Conservation (phyloP, 2,113 vertebrate genomes). For the Sylvia atricapilla region DNA sequence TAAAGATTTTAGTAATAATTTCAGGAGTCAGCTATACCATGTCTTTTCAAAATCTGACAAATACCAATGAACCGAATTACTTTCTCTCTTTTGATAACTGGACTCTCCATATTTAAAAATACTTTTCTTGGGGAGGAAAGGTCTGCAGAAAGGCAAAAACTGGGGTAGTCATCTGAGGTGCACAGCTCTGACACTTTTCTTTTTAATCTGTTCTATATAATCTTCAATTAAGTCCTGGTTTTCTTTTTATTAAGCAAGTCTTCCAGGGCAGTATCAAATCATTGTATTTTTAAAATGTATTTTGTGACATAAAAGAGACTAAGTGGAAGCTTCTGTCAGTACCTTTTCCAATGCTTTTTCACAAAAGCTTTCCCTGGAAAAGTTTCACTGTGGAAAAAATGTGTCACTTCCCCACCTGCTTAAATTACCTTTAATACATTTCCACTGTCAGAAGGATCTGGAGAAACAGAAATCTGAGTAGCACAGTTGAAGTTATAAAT, state of each 20-base stretch:
- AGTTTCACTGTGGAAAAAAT: slow-evolving; percentile 25
- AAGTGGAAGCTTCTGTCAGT: not conserved
- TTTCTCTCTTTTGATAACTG: not conserved
- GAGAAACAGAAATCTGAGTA: not conserved
- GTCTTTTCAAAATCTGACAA: not conserved
- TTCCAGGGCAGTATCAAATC: not conserved
- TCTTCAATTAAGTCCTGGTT: not conserved
- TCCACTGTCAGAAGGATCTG: not conserved
- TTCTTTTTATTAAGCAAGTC: slow-evolving; percentile 25
- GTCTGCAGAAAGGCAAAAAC: not conserved
- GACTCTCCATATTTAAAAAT: not conserved
- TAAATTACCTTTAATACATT: not conserved
- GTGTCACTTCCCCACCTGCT: not conserved
- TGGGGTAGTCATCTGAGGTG: not conserved
- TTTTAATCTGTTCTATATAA: not conserved
- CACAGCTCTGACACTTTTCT: not conserved
- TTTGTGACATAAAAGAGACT: not conserved
- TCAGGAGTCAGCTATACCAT: not conserved
- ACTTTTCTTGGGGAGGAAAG: not conserved
- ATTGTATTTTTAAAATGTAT: not conserved
- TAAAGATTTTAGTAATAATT: not conserved
- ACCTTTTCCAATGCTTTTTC: slow-evolving; percentile 2
- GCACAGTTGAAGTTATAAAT: not conserved
- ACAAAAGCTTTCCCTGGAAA: slow-evolving; percentile 18
- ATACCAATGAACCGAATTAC: not conserved